A percentile compares a stretch with the other conserved stretches of the same genome.
Conservation (phyloP, 2,797 vertebrate species). For the Melanotaenia pygmaea region DNA sequence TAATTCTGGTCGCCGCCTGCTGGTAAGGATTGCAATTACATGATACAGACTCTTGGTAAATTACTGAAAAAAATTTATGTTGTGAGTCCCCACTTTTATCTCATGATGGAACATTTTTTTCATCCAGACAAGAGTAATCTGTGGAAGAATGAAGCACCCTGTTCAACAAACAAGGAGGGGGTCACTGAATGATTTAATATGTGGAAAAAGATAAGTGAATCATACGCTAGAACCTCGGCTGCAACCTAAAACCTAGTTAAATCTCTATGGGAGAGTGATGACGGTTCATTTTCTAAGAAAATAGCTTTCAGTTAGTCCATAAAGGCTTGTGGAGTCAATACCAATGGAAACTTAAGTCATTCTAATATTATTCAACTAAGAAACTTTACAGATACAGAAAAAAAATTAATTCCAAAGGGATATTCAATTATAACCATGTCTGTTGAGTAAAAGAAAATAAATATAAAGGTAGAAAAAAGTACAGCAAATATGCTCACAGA, state of each 20-base stretch:
- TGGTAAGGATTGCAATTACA: conserved; percentile 38
- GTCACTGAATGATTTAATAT: neutral
- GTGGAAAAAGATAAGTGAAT: neutral
- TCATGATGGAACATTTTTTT: neutral
- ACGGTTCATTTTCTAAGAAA: neutral
- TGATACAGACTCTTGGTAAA: neutral
- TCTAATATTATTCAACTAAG: neutral
- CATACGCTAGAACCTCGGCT: neutral
- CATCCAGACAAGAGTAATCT: neutral
- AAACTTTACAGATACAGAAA: neutral
- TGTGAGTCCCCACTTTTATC: neutral
- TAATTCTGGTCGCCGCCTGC: conserved; percentile 62
- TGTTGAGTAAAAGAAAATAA: too few relatives aligned
- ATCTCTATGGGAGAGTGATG: neutral
- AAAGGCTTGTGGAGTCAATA: neutral
- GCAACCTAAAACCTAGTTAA: neutral
- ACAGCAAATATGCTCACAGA: too few relatives aligned
- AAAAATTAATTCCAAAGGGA: too few relatives aligned
- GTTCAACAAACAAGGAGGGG: neutral
- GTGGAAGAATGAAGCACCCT: neutral
- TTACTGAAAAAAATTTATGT: neutral
- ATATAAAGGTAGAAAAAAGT: too few relatives aligned
- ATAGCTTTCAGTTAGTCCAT: neutral
- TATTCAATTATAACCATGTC: too few relatives aligned
- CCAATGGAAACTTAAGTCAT: neutral